Base-by-base conservation (phyloP, 2,797 vertebrate species). In the Denticeps clupeoides region DNA sequence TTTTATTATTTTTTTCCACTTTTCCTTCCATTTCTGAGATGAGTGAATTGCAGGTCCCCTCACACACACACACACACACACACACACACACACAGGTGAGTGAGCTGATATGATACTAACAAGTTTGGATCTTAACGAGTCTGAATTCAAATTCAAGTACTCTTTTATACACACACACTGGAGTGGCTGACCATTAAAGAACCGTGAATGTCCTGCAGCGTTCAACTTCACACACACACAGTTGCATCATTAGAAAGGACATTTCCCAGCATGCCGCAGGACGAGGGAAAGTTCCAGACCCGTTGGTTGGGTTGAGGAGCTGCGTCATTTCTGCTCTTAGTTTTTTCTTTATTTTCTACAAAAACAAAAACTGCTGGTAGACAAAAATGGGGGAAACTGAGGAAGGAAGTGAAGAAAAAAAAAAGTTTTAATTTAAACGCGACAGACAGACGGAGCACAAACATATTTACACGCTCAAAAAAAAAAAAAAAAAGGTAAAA, bases 401-500 rank as follows among this genome's bases (percentile, higher is more conserved):
- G 63, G 60, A 37, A 69, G 67, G 68, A 41, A 24, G 61, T n/a
- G n/a, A n/a, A 68, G 59, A 55, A 35, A 58, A 63, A 64, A 69
- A 73, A 69, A 75, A 62, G 66, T 75, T 76, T 85, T 84, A 84
- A 85, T 81, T 86, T 85, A 85, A 74, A 82, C 68, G 62, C 66
- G 73, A 77, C 69, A 73, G 83, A 87, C 84, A 85, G 81, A 87
- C 78, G 79, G 81, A 85, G 87, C 86, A 84, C 72, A 86, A 80
- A 89, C 77, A 82, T 90, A 95, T 91, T 91, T 92, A 95, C 90
- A 91, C 92, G 85, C 85, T 84, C 77, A 65, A 83, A 86, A 88
- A 76, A 89, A 87, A 78, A 78, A 83, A 82, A 79, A 85, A 82
- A 81, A 71, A 62, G 61, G 60, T 68, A 70, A 51, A 23, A 45